These are phyloP conservation scores for Anas capensis DNA, from an alignment of 2,797 vertebrate species.

Conservation along the genomic window DNA sequence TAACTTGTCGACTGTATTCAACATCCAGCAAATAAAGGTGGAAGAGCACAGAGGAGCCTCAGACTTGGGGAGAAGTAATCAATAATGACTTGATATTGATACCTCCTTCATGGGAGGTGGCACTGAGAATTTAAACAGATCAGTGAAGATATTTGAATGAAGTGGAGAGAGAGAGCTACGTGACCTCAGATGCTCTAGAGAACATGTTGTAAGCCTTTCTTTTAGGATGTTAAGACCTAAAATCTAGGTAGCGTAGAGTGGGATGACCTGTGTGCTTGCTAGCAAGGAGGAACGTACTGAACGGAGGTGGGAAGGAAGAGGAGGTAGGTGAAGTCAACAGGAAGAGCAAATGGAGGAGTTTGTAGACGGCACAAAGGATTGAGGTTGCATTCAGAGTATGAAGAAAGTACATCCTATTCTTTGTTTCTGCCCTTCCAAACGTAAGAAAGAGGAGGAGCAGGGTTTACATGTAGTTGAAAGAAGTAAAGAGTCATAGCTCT, in stretches of 20 bases:
- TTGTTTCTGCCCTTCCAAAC: not conserved
- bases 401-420: not conserved
- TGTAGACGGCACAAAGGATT: not conserved
- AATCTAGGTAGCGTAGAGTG: not conserved
- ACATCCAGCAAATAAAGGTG: not conserved
- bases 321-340: not conserved
- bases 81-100: not conserved
- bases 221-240: not conserved
- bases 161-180: accelerated
- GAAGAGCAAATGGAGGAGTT: not conserved
- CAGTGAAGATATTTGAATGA: not conserved
- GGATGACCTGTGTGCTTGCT: accelerated
- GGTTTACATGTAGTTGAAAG: not conserved
- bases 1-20: not conserved
- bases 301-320: not conserved
- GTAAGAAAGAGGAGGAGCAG: not conserved
- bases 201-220: not conserved
- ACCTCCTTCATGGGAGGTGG: not conserved
- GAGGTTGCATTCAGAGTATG: not conserved
- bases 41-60: not conserved
- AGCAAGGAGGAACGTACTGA: not conserved
- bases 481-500: not conserved
- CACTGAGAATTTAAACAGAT: not conserved
- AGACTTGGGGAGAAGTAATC: not conserved
- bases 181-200: not conserved